Evolutionary conservation across 2,797 vertebrate genomes (phyloP).

Genomic region (Acestrorhynchus altus): DNA sequence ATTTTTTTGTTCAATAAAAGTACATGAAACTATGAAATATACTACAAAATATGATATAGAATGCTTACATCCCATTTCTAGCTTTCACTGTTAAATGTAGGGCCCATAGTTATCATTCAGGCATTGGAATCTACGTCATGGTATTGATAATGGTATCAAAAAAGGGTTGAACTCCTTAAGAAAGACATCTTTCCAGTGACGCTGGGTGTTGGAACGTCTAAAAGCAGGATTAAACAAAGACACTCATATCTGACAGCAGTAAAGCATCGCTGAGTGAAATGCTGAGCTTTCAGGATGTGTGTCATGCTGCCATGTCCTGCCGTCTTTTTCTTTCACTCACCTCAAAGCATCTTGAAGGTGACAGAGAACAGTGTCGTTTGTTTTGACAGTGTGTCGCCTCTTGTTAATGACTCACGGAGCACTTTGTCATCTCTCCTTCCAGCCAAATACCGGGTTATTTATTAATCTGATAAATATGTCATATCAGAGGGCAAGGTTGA

Average conservation of each 20-base stretch:
- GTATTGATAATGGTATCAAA: no score
- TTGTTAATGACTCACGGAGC: conserved; percentile 43
- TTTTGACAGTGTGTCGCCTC: conserved; percentile 57
- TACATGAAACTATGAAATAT: no score
- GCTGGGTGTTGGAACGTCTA: background rate
- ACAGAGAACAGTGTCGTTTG: conserved; percentile 42
- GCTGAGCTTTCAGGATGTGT: background rate
- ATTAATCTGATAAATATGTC: conserved; percentile 51
- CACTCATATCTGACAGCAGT: background rate
- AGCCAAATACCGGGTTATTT: conserved; percentile 41
- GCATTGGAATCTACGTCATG: no score
- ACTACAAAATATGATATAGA: no score
- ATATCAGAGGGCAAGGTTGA: conserved; percentile 26
- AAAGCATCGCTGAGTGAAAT: background rate
- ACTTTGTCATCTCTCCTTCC: conserved; percentile 34
- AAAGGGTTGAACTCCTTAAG: background rate
- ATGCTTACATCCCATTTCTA: no score
- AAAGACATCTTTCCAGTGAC: background rate
- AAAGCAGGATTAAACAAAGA: background rate
- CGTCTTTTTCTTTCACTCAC: conserved; percentile 25
- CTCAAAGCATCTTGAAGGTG: conserved; percentile 37
- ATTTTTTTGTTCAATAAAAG: no score
- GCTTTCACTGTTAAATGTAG: no score
- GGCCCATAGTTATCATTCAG: no score
- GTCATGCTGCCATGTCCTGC: background rate